Evolutionary conservation across 1,140 invertebrate genomes (phyloP).

Genomic region (Hycleus phaleratus): DNA sequence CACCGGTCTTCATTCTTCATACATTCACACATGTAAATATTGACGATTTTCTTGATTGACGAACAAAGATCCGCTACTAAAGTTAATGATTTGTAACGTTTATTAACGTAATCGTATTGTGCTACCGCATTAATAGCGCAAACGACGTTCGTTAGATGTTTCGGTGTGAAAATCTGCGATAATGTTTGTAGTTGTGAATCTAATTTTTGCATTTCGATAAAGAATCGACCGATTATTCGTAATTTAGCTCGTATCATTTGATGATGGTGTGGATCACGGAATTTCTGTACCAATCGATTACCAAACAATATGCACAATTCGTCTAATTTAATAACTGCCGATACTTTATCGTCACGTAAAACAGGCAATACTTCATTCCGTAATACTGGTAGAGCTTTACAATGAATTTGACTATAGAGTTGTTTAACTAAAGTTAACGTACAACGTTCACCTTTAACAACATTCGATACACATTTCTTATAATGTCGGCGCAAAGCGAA

Average conservation of each 20-base stretch:
- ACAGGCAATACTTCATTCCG: neutral
- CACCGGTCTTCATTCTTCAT: no score
- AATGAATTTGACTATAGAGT: neutral
- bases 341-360: neutral
- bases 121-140: no score
- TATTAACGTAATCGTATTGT: no score
- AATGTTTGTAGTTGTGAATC: neutral
- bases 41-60: no score
- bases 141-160: no score
- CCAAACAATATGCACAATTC: constrained; percentile 1
- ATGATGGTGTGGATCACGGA: neutral
- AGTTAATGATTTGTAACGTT: no score
- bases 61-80: no score
- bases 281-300: constrained; percentile 2
- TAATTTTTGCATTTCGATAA: neutral
- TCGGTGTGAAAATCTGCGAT: no score
- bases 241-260: constrained; percentile 1
- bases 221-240: constrained; percentile 1
- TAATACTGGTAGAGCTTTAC: neutral
- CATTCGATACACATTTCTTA: neutral
- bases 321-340: neutral
- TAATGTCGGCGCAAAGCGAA: constrained; percentile 1
- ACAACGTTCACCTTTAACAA: neutral
- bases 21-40: no score
- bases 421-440: neutral